These are phyloP conservation scores for Semnornis frantzii DNA, from an alignment of 2,113 vertebrate species.

Conservation along the genomic window DNA sequence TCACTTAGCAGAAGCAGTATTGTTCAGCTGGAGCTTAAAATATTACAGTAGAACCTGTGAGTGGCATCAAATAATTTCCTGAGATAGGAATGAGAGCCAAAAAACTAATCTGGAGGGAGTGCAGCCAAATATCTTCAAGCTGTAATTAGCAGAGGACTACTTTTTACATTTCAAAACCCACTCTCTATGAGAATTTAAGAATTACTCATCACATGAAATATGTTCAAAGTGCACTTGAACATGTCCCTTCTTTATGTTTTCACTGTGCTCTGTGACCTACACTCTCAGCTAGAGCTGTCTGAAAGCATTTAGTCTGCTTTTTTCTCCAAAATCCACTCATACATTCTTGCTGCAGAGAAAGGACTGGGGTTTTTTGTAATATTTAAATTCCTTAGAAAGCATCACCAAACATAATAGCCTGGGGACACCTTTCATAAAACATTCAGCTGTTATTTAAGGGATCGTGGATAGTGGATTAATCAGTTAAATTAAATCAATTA, in stretches of 20 bases:
- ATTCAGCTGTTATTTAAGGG: not conserved
- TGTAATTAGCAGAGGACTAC: slow-evolving; percentile 12
- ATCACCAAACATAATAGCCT: not conserved
- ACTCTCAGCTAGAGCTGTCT: not conserved
- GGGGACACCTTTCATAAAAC: not conserved
- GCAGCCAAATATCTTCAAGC: slow-evolving; percentile 4
- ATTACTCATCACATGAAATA: not conserved
- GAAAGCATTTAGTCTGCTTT: not conserved
- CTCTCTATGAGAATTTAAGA: not conserved
- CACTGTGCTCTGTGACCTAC: not conserved
- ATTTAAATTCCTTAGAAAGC: not conserved
- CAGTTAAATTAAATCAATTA: no score
- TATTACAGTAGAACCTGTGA: not conserved
- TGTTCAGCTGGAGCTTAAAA: not conserved
- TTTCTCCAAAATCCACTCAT: not conserved
- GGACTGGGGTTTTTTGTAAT: not conserved
- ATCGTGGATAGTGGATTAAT: not conserved
- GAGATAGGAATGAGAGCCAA: not conserved
- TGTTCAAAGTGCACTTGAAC: not conserved
- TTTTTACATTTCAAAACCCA: not conserved
- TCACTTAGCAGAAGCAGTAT: not conserved
- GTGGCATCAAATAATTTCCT: slow-evolving; percentile 17
- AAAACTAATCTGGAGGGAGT: not conserved
- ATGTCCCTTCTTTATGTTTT: not conserved
- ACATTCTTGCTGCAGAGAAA: not conserved